A percentile compares a stretch with the other conserved stretches of the same genome.
These are phyloP conservation scores for Maniola hyperantus DNA, from an alignment of 2,888 invertebrate species.

Conservation along the genomic window DNA sequence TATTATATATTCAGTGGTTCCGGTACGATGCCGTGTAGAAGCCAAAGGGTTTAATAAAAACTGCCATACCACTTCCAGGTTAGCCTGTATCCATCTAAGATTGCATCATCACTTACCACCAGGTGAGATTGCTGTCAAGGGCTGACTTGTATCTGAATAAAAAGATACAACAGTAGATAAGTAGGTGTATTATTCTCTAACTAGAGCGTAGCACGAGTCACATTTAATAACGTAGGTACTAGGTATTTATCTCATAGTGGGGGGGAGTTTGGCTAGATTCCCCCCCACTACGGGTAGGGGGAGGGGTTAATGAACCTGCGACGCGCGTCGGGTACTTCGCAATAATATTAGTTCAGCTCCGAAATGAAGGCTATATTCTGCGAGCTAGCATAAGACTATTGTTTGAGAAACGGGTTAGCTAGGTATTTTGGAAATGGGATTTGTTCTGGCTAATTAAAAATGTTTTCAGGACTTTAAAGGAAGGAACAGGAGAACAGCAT, in stretches of 20 bases:
- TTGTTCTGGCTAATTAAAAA: conserved; percentile 16
- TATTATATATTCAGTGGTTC: too few relatives aligned
- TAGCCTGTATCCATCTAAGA: too few relatives aligned
- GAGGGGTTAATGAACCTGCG: conserved; percentile 72
- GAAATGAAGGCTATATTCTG: conserved; percentile 42
- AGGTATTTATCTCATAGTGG: conserved; percentile 42
- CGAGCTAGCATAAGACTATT: conserved; percentile 20
- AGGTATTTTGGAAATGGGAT: conserved; percentile 19
- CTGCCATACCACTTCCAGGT: too few relatives aligned
- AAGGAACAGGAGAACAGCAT: too few relatives aligned
- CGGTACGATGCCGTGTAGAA: too few relatives aligned
- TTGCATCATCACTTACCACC: too few relatives aligned
- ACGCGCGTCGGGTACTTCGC: conserved; percentile 63
- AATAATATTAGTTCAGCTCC: conserved; percentile 68
- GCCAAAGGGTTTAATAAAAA: too few relatives aligned
- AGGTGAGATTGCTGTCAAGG: too few relatives aligned
- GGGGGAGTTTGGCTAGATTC: conserved; percentile 29
- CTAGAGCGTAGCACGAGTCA: conserved; percentile 19
- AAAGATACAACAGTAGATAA: too few relatives aligned
- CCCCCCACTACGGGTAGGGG: conserved; percentile 31
- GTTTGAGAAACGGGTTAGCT: conserved; percentile 20
- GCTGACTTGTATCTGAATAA: too few relatives aligned
- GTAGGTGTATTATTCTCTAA: background rate
- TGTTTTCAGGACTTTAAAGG: too few relatives aligned
- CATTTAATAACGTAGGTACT: conserved; percentile 27